Percentiles rank a stretch among this genome's conserved stretches.
Conservation (phyloP, 92 coral and sea anemone species). For the Parazoanthus atlanticus region DNA sequence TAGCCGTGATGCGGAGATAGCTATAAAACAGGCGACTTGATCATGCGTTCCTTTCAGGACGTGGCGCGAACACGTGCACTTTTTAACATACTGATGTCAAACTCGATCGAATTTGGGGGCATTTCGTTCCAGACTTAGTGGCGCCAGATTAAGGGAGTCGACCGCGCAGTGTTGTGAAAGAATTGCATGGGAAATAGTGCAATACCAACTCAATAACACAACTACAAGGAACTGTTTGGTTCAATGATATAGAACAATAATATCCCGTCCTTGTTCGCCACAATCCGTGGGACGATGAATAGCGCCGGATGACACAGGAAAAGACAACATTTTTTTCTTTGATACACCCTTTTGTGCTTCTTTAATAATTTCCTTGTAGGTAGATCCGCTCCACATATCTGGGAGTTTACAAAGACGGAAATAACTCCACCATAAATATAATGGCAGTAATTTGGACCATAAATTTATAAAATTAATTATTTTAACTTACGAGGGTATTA, state of each 20-base stretch:
- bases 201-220: not conserved
- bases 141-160: conserved; percentile 27
- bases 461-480: conserved; percentile 35
- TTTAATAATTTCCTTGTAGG: conserved; percentile 35
- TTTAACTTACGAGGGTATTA: conserved; percentile 37
- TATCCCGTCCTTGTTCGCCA: not conserved
- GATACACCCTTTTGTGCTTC: not conserved
- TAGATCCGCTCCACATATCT: conserved; percentile 2
- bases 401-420: conserved; percentile 3
- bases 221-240: conserved; percentile 5
- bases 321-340: not conserved
- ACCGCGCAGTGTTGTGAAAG: not conserved
- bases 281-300: conserved; percentile 19
- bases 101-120: conserved; percentile 23
- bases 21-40: not conserved
- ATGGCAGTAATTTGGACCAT: conserved; percentile 21
- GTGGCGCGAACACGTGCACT: not conserved
- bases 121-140: conserved; percentile 15
- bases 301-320: not conserved
- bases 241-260: not conserved
- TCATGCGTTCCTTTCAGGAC: not conserved
- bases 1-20: not conserved
- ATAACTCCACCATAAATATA: conserved; percentile 28
- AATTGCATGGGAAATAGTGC: not conserved
- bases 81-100: not conserved